These are phyloP conservation scores for Tetragonula carbonaria DNA, from an alignment of 2,888 invertebrate species.

Conservation along the genomic window DNA sequence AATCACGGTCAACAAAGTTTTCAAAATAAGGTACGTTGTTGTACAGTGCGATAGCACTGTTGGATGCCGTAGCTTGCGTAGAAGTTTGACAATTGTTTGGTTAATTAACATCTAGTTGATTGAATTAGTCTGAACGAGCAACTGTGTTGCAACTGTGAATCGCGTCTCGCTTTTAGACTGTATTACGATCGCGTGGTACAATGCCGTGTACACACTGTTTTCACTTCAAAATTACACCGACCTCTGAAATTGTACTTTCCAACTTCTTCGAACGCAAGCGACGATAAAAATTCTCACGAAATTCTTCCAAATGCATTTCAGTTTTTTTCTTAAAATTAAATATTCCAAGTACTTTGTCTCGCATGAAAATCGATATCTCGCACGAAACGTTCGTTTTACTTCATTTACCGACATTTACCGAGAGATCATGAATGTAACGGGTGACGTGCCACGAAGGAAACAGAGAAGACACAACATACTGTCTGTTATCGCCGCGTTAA, in stretches of 20 bases:
- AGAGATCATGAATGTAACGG: conserved; percentile 9
- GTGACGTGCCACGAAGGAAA: neutral
- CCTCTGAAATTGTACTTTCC: too few species aligned
- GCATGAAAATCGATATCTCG: neutral
- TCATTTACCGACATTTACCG: neutral
- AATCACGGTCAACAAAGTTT: conserved; percentile 81
- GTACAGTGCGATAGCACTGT: neutral
- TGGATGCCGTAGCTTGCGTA: neutral
- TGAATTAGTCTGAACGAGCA: too few species aligned
- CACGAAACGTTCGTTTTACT: neutral
- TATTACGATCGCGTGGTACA: too few species aligned
- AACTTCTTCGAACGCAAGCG: too few species aligned
- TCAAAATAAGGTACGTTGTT: conserved; percentile 77
- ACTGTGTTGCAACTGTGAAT: too few species aligned
- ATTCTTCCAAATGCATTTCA: too few species aligned
- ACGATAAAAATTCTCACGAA: too few species aligned
- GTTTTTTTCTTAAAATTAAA: neutral
- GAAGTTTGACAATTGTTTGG: neutral
- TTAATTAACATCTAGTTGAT: neutral
- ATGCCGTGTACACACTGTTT: too few species aligned
- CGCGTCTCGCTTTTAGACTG: too few species aligned
- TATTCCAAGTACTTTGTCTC: neutral
- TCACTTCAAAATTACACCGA: too few species aligned
- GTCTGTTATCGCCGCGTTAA: conserved; percentile 29
- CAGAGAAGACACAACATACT: neutral